phyloP scores from a whole-genome alignment of 1,140 invertebrate species.

The Drosophila biarmipes region DNA sequence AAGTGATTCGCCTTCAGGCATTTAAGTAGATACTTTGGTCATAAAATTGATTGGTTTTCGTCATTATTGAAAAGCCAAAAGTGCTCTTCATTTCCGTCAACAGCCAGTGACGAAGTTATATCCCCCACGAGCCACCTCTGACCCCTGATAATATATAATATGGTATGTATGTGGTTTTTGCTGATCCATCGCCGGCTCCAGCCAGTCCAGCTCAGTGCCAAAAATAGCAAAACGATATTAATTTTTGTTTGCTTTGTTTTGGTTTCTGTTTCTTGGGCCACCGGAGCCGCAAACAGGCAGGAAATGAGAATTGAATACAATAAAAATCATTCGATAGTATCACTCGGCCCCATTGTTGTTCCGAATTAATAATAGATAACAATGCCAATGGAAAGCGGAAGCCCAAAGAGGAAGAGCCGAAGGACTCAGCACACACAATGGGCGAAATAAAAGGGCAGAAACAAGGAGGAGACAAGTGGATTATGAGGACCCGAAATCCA shows the following conservation, averaged over 20 bases:
- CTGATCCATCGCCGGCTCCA: slow-evolving; percentile 31
- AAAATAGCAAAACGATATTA: slow-evolving; percentile 69
- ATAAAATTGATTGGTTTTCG: slow-evolving; percentile 39
- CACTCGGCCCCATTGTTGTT: slow-evolving; percentile 36
- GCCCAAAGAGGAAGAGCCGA: slow-evolving; percentile 33
- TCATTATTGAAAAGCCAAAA: slow-evolving; percentile 27
- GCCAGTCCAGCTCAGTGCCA: slow-evolving; percentile 45
- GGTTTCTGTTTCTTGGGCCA: slow-evolving; percentile 17
- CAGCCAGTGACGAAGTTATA: slow-evolving; percentile 20
- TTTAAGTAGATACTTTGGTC: slow-evolving; percentile 10
- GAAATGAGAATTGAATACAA: slow-evolving; percentile 76
- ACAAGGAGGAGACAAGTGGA: slow-evolving; percentile 28
- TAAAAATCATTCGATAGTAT: slow-evolving; percentile 66
- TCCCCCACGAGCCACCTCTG: slow-evolving; percentile 15
- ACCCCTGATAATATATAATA: slow-evolving; percentile 13
- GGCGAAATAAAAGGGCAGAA: slow-evolving; percentile 34
- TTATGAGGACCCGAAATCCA: slow-evolving; percentile 41
- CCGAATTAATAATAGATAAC: slow-evolving; percentile 76
- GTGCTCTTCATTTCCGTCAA: slow-evolving; percentile 27
- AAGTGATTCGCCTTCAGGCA: neutral
- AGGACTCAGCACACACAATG: slow-evolving; percentile 24
- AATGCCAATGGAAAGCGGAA: slow-evolving; percentile 41
- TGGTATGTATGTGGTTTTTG: slow-evolving; percentile 15
- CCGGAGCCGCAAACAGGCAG: slow-evolving; percentile 34
- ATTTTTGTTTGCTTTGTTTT: slow-evolving; percentile 54